Base-by-base conservation (phyloP, 2,888 invertebrate genomes). In the Autographa pulchrina region DNA sequence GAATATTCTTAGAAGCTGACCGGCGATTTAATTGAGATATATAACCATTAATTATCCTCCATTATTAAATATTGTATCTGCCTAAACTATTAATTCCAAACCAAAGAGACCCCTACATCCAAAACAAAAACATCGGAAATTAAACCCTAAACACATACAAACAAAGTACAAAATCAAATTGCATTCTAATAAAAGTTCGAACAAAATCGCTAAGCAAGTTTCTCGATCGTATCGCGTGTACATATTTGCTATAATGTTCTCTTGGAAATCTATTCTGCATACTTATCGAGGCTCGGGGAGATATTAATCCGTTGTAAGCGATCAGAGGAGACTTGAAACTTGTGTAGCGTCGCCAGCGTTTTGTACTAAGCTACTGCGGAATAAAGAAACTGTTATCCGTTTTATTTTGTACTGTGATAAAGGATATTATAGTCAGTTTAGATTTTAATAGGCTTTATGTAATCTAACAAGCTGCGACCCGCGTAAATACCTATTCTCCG, bases 241-340 rank as follows among this genome's bases (percentile, higher is more conserved):
- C 62, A 71, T 77, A 69, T 74, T 75, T 65, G 67, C 59, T 75
- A 48, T 54, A 77, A 78, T 78, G 58, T 83, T 83, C 67, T n/a
- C 58, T 65, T 48, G 62, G 31, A 70, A 71, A 83, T 81, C 74
- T 70, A 72, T 75, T 81, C 75, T 72, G 72, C 78, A 78, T 74
- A 81, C 74, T 78, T 81, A 81, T 82, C 72, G 82, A 75, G 72
- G 70, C 72, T 72, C 69, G 63, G 68, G 78, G 72, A 83, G 72
- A 64, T 70, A 74, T 82, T 78, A 83, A 78, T 78, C 75, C 72
- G 64, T 58, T 74, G 81, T 68, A 83, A 82, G 70, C 74, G 74
- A 81, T 83, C 81, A 75, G 61, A 9, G 31, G 72, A 68, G 65
- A 83, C 63, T 78, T 66, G 20, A 38, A 81, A 78, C 65, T 81